phyloP scores from a whole-genome alignment of 2,888 invertebrate genomes.

The Drosophila meridiana region DNA sequence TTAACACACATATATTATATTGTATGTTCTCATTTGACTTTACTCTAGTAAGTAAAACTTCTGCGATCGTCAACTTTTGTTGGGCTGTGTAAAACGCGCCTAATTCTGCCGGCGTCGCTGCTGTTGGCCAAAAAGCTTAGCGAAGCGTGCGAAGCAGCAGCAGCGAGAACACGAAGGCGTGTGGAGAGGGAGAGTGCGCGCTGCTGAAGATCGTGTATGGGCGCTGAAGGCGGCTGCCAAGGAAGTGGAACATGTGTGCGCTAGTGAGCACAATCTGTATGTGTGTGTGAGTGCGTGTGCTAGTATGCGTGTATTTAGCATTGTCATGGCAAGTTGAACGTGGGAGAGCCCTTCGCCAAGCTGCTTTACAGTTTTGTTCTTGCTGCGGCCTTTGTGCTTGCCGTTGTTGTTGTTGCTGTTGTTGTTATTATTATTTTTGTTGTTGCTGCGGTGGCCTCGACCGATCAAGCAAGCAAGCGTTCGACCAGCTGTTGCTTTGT shows the following conservation, averaged over 20 bases:
- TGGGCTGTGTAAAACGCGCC: conserved; percentile 56
- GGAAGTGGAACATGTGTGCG: conserved; percentile 68
- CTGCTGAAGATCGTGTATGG: conserved; percentile 41
- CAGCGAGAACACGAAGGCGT: conserved; percentile 16
- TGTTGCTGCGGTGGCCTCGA: conserved; percentile 63
- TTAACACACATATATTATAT: too few relatives aligned
- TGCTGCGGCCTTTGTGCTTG: conserved; percentile 45
- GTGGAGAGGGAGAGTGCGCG: conserved; percentile 34
- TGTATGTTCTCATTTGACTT: too few relatives aligned
- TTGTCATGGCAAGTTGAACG: conserved; percentile 70
- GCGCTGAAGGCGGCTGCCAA: conserved; percentile 48
- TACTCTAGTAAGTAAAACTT: background rate
- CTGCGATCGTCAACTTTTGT: conserved; percentile 14
- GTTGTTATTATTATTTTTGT: conserved; percentile 12
- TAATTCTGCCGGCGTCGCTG: conserved; percentile 53
- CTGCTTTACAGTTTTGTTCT: conserved; percentile 50
- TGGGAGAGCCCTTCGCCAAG: conserved; percentile 73
- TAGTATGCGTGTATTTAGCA: conserved; percentile 29
- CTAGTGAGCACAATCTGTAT: conserved; percentile 4
- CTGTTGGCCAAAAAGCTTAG: conserved; percentile 71
- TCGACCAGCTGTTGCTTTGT: conserved; percentile 64
- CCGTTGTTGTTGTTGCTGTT: conserved; percentile 35
- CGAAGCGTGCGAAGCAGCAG: conserved; percentile 59
- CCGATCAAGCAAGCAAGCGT: conserved; percentile 57
- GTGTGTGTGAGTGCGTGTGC: conserved; percentile 3